Evolutionary conservation across 2,888 invertebrate genomes (phyloP), one percentile per base, ranked within the genome.

Genomic region (Metalampra italica): DNA sequence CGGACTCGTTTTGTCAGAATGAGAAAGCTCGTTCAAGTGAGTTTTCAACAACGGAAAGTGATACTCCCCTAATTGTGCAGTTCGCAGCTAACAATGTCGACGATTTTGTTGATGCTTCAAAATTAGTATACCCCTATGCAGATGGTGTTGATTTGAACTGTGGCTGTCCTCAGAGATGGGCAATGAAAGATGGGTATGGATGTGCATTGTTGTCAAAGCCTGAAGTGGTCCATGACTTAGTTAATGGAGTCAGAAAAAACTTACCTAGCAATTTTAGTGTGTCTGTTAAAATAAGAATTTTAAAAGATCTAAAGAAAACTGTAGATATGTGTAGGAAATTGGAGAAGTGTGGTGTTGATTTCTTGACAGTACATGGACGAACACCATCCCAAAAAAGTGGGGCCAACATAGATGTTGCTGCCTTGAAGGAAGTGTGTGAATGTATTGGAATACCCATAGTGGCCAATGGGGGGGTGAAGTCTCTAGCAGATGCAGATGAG

Each of bases 161-260:
- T 89, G 99, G 99, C 0, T 99, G 99, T 66, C 99, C 99, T 0
- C 99, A 99, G 81, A 90, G 93, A 58, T 98, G 98, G 98, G 98
- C 98, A 0, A 94, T 96, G 81, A 92, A 94, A 59, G 95, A 96
- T 71, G 97, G 97, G 3, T 95, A 96, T 72, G 98, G 98, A 0
- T 96, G 96, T 67, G 93, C 94, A 51, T 81, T 98, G 57, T 80
- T 98, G 14, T 92, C 92, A 9, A 93, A 95, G 59, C 98, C 98
- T 7, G 94, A 98, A 68, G 66, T 94, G 9, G 92, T 99, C 5
- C 92, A 92, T 57, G 96, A 97, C 64, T 91, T 98, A 68, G 92
- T 98, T 0, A 90, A 88, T 62, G 93, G 94, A 64, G 93, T 97
- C 12, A 91, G 93, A 65, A 94, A 94, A 64, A 90, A 92, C 54